phyloP scores from a whole-genome alignment of 2,888 invertebrate species.

The Eueremaeus valkanovi region DNA sequence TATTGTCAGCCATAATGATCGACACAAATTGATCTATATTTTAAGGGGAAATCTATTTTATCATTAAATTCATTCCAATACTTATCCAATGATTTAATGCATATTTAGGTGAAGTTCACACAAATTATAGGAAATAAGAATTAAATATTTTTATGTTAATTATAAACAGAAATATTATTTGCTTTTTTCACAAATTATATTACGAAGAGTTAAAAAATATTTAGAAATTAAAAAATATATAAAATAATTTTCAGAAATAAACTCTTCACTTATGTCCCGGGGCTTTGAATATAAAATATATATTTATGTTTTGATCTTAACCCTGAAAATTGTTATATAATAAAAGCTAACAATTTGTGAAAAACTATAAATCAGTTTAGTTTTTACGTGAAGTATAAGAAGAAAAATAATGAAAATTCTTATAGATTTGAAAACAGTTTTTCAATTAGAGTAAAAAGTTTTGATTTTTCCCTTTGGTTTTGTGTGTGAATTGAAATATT shows the following conservation, averaged over 20 bases:
- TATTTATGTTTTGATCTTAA: neutral
- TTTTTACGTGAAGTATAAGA: neutral
- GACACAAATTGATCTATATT: too few relatives aligned
- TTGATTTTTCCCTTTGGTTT: too few relatives aligned
- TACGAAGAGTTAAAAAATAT: neutral
- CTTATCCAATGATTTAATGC: neutral
- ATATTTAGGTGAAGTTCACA: conserved; percentile 14
- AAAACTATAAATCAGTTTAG: neutral
- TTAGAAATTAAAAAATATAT: neutral
- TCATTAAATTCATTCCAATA: too few relatives aligned
- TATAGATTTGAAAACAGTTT: neutral
- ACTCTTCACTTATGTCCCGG: neutral
- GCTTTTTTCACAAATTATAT: neutral
- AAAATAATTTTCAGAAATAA: neutral
- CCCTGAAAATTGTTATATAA: neutral
- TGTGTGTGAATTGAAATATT: neutral
- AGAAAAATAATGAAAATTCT: neutral
- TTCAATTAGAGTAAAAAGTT: neutral
- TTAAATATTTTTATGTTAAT: conserved; percentile 2
- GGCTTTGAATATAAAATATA: neutral
- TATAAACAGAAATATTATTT: neutral
- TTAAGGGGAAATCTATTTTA: too few relatives aligned
- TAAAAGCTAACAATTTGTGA: neutral
- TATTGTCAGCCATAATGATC: neutral
- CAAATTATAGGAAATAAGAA: neutral